A percentile compares a stretch with the other conserved stretches of the same genome.
phyloP scores from a whole-genome alignment of 2,888 invertebrate species.

The Euzophera pinguis region DNA sequence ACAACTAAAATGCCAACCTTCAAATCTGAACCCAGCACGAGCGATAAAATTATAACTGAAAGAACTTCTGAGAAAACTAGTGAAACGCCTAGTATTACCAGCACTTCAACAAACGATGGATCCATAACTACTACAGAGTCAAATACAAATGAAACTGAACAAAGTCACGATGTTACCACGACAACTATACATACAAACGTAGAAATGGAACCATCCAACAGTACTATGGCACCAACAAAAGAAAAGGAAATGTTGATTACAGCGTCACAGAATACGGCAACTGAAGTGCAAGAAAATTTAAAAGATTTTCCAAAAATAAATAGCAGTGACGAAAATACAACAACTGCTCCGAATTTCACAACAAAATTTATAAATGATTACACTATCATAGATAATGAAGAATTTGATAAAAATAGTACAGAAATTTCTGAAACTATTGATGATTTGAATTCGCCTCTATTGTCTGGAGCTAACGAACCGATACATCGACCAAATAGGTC shows the following conservation, averaged over 20 bases:
- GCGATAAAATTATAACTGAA: constrained; percentile 9
- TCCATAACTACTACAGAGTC: not conserved
- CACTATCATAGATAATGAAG: constrained; percentile 23
- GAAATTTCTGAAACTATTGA: constrained; percentile 46
- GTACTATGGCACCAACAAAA: not conserved
- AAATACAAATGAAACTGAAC: not conserved
- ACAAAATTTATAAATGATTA: constrained; percentile 11
- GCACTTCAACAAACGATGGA: not conserved
- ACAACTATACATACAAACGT: not conserved
- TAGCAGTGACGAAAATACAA: not conserved
- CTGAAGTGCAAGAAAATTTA: constrained; percentile 16
- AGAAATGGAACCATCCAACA: not conserved
- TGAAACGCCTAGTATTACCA: not conserved
- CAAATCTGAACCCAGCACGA: constrained; percentile 25
- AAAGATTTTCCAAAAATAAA: constrained; percentile 16
- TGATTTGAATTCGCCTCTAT: constrained; percentile 66
- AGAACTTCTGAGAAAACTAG: constrained; percentile 19
- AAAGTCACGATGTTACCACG: not conserved
- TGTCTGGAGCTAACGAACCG: constrained; percentile 67
- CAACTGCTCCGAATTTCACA: constrained; percentile 5
- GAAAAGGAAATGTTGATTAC: not conserved
- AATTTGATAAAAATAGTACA: constrained; percentile 30
- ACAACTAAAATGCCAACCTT: constrained; percentile 50
- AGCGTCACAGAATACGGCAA: constrained; percentile 12
- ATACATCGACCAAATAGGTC: constrained; percentile 60